Evolutionary conservation across 1,140 invertebrate species (phyloP), one percentile per base, ranked within the genome.

Genomic region (Drosophila nigrodunni): DNA sequence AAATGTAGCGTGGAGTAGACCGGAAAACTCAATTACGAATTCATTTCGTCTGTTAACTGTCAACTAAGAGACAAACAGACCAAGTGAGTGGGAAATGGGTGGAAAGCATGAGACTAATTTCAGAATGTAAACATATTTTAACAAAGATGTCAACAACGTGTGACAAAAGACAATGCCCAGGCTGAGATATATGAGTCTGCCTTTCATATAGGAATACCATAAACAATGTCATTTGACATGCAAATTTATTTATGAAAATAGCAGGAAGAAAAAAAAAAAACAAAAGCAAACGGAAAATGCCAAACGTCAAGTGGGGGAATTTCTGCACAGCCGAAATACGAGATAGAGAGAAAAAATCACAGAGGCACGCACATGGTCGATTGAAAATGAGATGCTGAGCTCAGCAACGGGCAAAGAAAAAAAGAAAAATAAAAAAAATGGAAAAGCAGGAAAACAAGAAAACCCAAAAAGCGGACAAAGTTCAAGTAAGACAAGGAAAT

Each of bases 201-300:
- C 65, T 73, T 61, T 85, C 85, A 78, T 89, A 88, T 89, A 90
- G 80, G 59, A 89, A 90, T 89, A 71, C 81, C 81, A 89, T 89
- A 90, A 89, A 89, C 85, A 89, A 89, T 89, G 86, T 90, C 86
- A 89, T 89, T 89, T 90, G 72, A 78, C 86, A 89, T 89, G 85
- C 85, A 89, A 89, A 89, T 89, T 89, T 89, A 90, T 89, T 89
- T 89, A 89, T 89, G 85, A 89, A 88, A 89, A 89, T 89, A 90
- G 80, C 86, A 90, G 59, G 65, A 71, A 68, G 65, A 71, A 68
- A 78, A 85, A 75, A 78, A 65, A 30, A 78, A 85, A 74, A 75
- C 74, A 65, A 71, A 79, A 80, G 69, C 13, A 68, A 54, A 71
- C 60, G 74, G 64, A 76, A 83, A 69, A 59, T 34, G 61, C 13